Conservation (phyloP, 2,888 invertebrate genomes). For the Rotaria macrura region DNA sequence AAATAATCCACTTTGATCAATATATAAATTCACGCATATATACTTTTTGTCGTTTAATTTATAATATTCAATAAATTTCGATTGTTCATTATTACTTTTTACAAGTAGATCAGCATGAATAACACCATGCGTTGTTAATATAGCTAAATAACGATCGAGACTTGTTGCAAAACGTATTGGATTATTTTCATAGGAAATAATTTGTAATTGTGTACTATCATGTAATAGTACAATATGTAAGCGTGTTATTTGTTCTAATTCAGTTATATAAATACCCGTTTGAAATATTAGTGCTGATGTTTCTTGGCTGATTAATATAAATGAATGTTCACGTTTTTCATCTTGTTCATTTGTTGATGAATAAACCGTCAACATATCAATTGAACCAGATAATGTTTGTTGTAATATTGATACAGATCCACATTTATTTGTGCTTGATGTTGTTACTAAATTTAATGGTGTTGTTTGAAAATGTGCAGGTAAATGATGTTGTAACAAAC, state of each 20-base stretch:
- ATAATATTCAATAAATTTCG: background rate
- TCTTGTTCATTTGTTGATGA: constrained; percentile 21
- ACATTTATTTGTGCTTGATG: constrained; percentile 87
- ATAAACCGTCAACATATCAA: constrained; percentile 83
- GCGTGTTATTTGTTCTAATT: constrained; percentile 64
- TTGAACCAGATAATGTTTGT: constrained; percentile 64
- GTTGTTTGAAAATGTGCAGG: constrained; percentile 38
- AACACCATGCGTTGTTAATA: constrained; percentile 9
- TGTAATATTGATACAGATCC: constrained; percentile 78
- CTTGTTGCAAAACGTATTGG: constrained; percentile 12
- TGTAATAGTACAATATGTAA: background rate
- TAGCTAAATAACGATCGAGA: background rate
- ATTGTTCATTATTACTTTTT: background rate
- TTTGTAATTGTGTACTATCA: constrained; percentile 17
- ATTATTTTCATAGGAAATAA: background rate
- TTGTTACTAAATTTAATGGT: constrained; percentile 77
- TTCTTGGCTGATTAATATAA: constrained; percentile 74
- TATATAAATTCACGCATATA: constrained; percentile 54
- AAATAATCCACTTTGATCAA: constrained; percentile 81
- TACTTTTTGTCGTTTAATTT: background rate
- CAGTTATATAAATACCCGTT: constrained; percentile 91
- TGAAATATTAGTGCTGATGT: constrained; percentile 78
- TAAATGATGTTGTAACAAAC: background rate
- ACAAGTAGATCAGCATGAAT: background rate
- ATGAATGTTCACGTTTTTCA: constrained; percentile 43